Evolutionary conservation across 2,888 invertebrate genomes (phyloP).

Genomic region (Dicranocentrus wangi): DNA sequence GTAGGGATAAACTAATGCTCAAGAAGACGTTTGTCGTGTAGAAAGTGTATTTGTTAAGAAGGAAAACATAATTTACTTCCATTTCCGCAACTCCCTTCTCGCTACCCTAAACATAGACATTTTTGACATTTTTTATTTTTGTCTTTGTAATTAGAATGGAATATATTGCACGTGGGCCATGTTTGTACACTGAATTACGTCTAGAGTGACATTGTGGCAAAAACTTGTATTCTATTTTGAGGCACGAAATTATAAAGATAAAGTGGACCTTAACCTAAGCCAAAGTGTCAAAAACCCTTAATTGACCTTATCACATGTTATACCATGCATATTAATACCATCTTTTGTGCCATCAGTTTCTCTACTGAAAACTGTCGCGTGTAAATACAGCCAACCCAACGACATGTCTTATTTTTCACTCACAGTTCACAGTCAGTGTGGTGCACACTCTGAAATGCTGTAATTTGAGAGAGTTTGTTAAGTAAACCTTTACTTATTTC

Average conservation of each 20-base stretch:
- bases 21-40: background rate
- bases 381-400: background rate
- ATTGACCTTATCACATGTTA: no score
- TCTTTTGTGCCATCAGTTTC: background rate
- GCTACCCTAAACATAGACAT: no score
- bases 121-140: no score
- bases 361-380: background rate
- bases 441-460: background rate
- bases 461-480: background rate
- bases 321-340: no score
- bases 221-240: no score
- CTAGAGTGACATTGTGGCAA: no score
- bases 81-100: background rate
- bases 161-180: no score
- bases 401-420: background rate
- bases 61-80: background rate
- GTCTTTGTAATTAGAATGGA: no score
- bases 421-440: background rate
- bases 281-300: no score
- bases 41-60: background rate
- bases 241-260: no score
- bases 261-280: no score
- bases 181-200: no score
- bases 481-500: background rate
- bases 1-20: background rate